These are phyloP conservation scores for Aphidoletes aphidimyza DNA, from an alignment of 2,888 invertebrate species.

Conservation along the genomic window DNA sequence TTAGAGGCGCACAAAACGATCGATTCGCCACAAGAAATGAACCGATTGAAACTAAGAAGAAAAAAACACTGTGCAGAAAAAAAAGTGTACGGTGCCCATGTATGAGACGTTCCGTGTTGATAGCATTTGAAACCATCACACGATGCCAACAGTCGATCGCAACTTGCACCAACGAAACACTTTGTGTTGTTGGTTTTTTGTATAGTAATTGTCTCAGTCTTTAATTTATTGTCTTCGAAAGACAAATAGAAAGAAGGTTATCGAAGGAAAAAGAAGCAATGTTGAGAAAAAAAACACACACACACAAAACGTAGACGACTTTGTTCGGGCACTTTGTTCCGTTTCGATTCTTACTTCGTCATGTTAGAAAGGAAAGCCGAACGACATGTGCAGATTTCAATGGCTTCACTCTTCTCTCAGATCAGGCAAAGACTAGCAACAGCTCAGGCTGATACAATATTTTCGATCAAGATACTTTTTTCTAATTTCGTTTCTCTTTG, in stretches of 20 bases:
- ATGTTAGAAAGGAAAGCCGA: conserved; percentile 4
- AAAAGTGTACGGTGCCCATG: no score
- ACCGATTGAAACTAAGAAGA: no score
- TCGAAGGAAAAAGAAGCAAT: background rate
- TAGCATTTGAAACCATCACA: background rate
- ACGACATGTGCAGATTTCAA: conserved; percentile 9
- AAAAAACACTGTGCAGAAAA: no score
- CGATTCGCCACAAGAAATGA: background rate
- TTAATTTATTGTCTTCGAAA: conserved; percentile 29
- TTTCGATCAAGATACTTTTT: conserved; percentile 24
- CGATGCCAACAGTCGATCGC: background rate
- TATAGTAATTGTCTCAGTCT: background rate
- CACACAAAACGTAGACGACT: no score
- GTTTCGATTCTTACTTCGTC: conserved; percentile 31
- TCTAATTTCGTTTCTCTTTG: conserved; percentile 38
- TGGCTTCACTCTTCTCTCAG: background rate
- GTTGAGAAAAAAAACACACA: no score
- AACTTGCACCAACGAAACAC: conserved; percentile 19
- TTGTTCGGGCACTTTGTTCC: conserved; percentile 17
- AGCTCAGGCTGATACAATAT: background rate
- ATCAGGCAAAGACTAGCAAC: no score
- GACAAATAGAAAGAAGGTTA: conserved; percentile 4
- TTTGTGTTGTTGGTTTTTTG: background rate
- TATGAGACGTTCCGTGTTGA: background rate
- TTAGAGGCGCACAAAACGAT: background rate